Evolutionary conservation across 1,140 invertebrate species (phyloP).

Genomic region (Heterodera schachtii): DNA sequence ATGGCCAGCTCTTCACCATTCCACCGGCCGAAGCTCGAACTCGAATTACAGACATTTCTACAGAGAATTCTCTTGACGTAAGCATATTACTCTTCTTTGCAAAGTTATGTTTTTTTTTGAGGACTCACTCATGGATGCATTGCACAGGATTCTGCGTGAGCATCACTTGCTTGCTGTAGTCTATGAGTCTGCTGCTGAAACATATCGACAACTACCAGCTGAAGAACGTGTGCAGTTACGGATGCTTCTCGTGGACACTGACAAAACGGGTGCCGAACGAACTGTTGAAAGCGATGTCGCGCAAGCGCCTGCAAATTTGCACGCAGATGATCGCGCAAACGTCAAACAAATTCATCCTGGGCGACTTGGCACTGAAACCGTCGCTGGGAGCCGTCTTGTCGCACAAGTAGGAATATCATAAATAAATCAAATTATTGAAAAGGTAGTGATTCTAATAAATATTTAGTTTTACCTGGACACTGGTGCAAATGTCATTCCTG

Average conservation of each 20-base stretch:
- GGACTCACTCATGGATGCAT: background rate
- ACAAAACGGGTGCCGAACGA: background rate
- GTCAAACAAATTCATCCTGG: constrained; percentile 3
- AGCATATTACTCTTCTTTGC: background rate
- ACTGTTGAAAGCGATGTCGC: background rate
- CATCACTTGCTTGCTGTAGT: background rate
- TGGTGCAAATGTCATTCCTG: background rate
- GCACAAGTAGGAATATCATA: background rate
- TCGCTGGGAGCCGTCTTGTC: constrained; percentile 2
- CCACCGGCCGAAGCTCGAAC: background rate
- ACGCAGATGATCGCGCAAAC: background rate
- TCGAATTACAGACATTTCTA: background rate
- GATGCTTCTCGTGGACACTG: background rate
- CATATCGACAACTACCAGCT: background rate
- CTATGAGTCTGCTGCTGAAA: background rate
- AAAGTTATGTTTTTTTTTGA: background rate
- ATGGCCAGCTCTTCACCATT: background rate
- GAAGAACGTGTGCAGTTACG: background rate
- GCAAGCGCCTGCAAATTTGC: background rate
- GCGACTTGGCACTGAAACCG: background rate
- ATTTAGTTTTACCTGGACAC: constrained; percentile 3
- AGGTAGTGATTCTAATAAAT: no score
- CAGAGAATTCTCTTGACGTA: background rate
- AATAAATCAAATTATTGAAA: no score
- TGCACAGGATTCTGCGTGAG: background rate